These are phyloP conservation scores for Palaemon carinicauda DNA, from an alignment of 1,140 invertebrate genomes.

Conservation along the genomic window DNA sequence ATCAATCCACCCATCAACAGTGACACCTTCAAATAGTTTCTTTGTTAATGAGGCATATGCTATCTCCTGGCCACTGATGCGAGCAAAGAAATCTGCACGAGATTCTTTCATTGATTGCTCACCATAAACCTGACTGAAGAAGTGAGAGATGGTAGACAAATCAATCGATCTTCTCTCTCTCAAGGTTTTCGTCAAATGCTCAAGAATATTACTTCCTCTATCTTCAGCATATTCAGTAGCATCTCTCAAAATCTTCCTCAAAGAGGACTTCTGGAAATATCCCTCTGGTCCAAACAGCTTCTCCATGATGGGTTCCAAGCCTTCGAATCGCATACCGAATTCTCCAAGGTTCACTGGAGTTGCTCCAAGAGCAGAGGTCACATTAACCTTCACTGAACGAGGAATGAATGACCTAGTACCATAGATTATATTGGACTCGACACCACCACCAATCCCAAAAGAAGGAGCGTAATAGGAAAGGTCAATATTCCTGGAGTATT, in stretches of 20 bases:
- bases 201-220: not conserved
- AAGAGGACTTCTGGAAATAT: slow-evolving; percentile 6
- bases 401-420: slow-evolving; percentile 25
- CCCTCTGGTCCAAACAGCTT: slow-evolving; percentile 22
- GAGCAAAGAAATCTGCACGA: slow-evolving; percentile 39
- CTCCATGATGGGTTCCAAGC: slow-evolving; percentile 24
- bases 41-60: not conserved
- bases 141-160: not conserved
- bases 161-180: not conserved
- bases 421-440: slow-evolving; percentile 35
- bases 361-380: slow-evolving; percentile 14
- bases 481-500: slow-evolving; percentile 37
- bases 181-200: not conserved
- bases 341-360: slow-evolving; percentile 23
- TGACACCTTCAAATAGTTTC: not conserved
- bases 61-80: slow-evolving; percentile 35
- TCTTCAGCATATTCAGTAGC: not conserved
- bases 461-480: slow-evolving; percentile 15
- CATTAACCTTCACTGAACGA: slow-evolving; percentile 15
- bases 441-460: slow-evolving; percentile 9
- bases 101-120: not conserved
- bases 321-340: slow-evolving; percentile 22
- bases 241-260: slow-evolving; percentile 10
- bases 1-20: not conserved
- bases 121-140: slow-evolving; percentile 5